Evolutionary conservation across 1,140 invertebrate genomes (phyloP), one percentile per base, ranked within the genome.

Genomic region (Megalopta genalis): DNA sequence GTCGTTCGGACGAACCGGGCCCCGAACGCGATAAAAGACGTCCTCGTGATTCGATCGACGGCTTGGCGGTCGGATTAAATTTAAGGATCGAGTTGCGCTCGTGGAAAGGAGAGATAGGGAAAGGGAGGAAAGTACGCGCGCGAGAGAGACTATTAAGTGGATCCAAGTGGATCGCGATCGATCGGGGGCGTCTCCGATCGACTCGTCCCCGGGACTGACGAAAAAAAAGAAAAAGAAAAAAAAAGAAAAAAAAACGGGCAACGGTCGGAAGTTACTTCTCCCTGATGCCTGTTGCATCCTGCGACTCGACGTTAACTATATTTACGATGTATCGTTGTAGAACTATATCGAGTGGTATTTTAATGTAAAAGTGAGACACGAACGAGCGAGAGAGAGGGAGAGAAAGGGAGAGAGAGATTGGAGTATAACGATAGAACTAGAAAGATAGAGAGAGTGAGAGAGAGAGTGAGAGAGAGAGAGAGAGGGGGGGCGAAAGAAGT

Each of bases 41-140:
- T 64, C 39, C 60, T 46, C 64, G 64, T 25, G 63, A 46, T 79
- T 74, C 59, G 54, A 65, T 66, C 70, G 77, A 80, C 72, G 32
- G 69, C 70, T 82, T 68, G 81, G 77, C 77, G 70, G 25, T 57
- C 77, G 49, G 77, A 82, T 21, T 79, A 72, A 80, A 65, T n/a
- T 12, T 74, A 74, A 74, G 69, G 23, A 80, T 74, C 59, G 66
- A 80, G 67, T 69, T 66, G 42, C 37, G 27, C 73, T 80, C 42
- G 52, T 63, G 27, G 25, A 80, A 52, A 63, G 68, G 68, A 39
- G 67, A 49, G 42, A 57, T 63, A 80, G 72, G 27, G 37, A 64
- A n/a, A 72, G 49, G 49, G n/a, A n/a, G 49, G 2, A 67, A 77
- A 81, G 18, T 21, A 57, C 63, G 60, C 1, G 54, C n/a, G 59